Conservation (phyloP, 2,888 invertebrate species). For the Tetragnatha montana region DNA sequence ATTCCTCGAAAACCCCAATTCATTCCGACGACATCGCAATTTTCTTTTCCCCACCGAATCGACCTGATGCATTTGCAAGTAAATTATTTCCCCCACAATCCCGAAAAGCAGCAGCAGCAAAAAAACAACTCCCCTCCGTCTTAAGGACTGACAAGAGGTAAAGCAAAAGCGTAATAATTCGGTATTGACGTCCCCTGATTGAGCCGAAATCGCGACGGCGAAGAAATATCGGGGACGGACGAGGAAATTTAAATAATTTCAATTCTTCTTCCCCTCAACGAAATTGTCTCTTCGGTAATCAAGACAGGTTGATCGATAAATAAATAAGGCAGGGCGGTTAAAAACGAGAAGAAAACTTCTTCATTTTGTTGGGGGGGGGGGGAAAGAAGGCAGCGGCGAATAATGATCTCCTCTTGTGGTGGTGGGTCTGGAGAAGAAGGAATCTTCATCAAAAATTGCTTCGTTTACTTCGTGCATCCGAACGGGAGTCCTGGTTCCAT, state of each 20-base stretch:
- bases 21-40: too few species aligned
- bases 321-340: constrained; percentile 36
- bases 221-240: constrained; percentile 36
- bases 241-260: constrained; percentile 57
- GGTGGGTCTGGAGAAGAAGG: constrained; percentile 8
- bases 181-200: constrained; percentile 32
- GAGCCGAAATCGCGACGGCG: constrained; percentile 25
- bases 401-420: constrained; percentile 46
- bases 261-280: constrained; percentile 18
- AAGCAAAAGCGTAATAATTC: constrained; percentile 21
- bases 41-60: too few species aligned
- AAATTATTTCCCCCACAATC: not conserved
- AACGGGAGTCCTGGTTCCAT: constrained; percentile 38
- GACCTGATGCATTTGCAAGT: not conserved
- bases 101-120: not conserved
- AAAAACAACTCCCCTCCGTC: not conserved
- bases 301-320: constrained; percentile 59
- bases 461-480: constrained; percentile 60
- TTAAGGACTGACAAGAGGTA: not conserved
- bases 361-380: constrained; percentile 37
- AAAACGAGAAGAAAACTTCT: constrained; percentile 27
- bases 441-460: constrained; percentile 69
- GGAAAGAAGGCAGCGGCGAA: constrained; percentile 37
- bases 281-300: constrained; percentile 59
- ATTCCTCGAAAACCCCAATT: too few species aligned